Evolutionary conservation across 2,888 invertebrate species (phyloP).

Genomic region (Baccha elongata): DNA sequence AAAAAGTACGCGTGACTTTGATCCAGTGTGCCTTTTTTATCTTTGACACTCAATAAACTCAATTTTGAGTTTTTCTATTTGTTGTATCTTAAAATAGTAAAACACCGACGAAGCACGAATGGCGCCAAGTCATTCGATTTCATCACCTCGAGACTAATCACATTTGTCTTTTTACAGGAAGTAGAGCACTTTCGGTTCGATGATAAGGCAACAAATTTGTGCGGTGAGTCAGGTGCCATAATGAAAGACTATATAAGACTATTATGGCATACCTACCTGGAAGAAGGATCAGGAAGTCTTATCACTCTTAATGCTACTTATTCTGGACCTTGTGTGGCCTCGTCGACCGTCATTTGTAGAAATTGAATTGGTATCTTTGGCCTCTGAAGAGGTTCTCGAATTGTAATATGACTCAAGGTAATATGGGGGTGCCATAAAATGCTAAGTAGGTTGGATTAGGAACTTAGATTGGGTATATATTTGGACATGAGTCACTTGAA

Average conservation of each 20-base stretch:
- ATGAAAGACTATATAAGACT: not conserved
- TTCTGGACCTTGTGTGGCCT: constrained; percentile 36
- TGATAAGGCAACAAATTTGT: constrained; percentile 39
- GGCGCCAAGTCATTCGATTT: constrained; percentile 62
- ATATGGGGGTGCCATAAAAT: constrained; percentile 48
- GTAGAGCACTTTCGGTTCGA: constrained; percentile 41
- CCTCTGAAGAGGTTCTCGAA: constrained; percentile 29
- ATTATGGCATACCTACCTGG: constrained; percentile 24
- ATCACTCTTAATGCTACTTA: constrained; percentile 38
- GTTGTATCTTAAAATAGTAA: constrained; percentile 36
- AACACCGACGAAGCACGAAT: constrained; percentile 12
- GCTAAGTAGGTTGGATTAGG: constrained; percentile 55
- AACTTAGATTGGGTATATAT: constrained; percentile 22
- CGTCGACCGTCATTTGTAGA: not conserved
- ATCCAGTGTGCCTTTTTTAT: constrained; percentile 33
- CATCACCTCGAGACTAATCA: constrained; percentile 53
- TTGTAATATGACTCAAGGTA: constrained; percentile 18
- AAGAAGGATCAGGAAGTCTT: constrained; percentile 25
- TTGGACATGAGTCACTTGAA: constrained; percentile 42
- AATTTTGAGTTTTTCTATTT: constrained; percentile 1
- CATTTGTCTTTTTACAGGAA: constrained; percentile 40
- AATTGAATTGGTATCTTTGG: constrained; percentile 5
- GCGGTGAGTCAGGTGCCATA: constrained; percentile 51
- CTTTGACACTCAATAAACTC: constrained; percentile 1
- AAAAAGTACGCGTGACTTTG: constrained; percentile 40